phyloP scores from a whole-genome alignment of 1,140 invertebrate species.

The Hylaeus volcanicus region DNA sequence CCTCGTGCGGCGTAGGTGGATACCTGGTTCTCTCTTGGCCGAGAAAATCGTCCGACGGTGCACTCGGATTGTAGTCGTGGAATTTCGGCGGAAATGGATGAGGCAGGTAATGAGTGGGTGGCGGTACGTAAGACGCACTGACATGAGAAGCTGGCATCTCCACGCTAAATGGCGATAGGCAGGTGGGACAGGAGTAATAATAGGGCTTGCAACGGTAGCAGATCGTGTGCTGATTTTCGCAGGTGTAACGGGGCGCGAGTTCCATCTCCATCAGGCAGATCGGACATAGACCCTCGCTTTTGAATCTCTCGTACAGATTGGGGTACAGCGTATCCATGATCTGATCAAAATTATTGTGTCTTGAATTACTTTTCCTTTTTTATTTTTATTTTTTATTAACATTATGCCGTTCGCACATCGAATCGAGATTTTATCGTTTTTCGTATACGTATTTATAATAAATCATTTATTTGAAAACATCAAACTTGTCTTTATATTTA shows the following conservation, averaged over 20 bases:
- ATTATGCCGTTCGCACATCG: no score
- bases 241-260: conserved; percentile 62
- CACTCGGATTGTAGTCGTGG: conserved; percentile 49
- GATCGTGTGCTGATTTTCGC: conserved; percentile 66
- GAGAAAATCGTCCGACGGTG: conserved; percentile 63
- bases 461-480: no score
- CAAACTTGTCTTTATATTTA: no score
- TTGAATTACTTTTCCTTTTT: no score
- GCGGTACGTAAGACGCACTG: conserved; percentile 28
- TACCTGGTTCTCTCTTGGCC: conserved; percentile 55
- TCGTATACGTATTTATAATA: no score
- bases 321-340: conserved; percentile 69
- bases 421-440: no score
- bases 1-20: conserved; percentile 34
- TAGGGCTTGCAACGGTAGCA: conserved; percentile 74
- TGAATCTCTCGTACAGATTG: conserved; percentile 68
- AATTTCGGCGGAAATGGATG: conserved; percentile 50
- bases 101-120: conserved; percentile 55
- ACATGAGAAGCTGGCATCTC: conserved; percentile 39
- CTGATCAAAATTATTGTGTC: background rate
- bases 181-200: conserved; percentile 71
- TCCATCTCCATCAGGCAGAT: conserved; percentile 72
- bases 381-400: no score
- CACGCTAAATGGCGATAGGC: conserved; percentile 56
- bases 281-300: conserved; percentile 70